Conservation (phyloP, 2,888 invertebrate species). For the Leucophenga montana region DNA sequence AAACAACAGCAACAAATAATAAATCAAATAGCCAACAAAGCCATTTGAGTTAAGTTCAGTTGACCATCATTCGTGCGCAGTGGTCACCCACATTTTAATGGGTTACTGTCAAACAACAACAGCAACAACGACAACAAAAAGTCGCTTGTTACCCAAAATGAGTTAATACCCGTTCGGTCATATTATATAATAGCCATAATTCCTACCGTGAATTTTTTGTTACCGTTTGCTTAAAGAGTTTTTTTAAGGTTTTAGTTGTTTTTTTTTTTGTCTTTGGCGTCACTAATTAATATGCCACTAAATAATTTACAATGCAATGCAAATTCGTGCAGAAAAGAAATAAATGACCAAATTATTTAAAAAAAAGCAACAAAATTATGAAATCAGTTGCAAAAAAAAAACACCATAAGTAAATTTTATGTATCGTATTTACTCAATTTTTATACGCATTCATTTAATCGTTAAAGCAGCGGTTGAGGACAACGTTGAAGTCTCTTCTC, state of each 20-base stretch:
- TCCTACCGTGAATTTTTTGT: constrained; percentile 28
- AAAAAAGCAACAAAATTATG: constrained; percentile 4
- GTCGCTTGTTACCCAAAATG: constrained; percentile 25
- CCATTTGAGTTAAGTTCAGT: neutral
- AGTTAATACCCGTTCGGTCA: constrained; percentile 37
- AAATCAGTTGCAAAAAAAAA: constrained; percentile 25
- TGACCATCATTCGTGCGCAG: constrained; percentile 17
- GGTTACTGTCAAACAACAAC: constrained; percentile 31
- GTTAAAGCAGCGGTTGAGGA: neutral
- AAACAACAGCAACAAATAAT: neutral
- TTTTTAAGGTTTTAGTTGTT: constrained; percentile 23
- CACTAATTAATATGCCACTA: constrained; percentile 55
- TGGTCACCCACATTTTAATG: constrained; percentile 46
- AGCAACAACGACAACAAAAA: constrained; percentile 22
- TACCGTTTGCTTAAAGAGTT: constrained; percentile 38
- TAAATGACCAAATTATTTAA: constrained; percentile 14
- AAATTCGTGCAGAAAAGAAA: constrained; percentile 36
- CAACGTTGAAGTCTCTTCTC: neutral
- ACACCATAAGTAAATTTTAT: neutral
- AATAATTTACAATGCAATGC: constrained; percentile 50
- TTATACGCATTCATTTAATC: neutral
- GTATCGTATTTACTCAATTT: too few species aligned
- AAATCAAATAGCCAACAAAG: neutral
- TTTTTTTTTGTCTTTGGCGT: constrained; percentile 4
- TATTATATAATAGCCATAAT: constrained; percentile 10